phyloP scores from a whole-genome alignment of 2,888 invertebrate genomes.

The Xestia c-nigrum region DNA sequence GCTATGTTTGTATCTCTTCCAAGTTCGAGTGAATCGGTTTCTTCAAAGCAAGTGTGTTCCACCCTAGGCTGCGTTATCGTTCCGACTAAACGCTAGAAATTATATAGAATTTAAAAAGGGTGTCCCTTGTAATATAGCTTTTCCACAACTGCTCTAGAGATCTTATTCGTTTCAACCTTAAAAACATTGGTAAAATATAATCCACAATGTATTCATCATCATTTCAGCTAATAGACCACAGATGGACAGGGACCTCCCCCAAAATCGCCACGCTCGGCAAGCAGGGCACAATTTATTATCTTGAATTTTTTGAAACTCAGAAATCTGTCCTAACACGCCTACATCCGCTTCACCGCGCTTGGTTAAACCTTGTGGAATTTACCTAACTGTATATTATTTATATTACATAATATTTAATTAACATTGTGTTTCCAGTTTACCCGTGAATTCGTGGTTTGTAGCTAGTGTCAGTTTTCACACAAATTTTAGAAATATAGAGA shows the following conservation, averaged over 20 bases:
- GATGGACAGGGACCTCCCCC: too few species aligned
- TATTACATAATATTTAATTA: conserved; percentile 60
- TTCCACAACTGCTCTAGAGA: neutral
- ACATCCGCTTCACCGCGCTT: conserved; percentile 8
- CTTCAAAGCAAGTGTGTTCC: too few species aligned
- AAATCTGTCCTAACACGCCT: neutral
- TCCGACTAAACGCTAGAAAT: too few species aligned
- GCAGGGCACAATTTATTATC: neutral
- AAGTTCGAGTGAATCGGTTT: too few species aligned
- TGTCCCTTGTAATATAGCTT: too few species aligned
- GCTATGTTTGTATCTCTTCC: too few species aligned
- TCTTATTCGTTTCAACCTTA: too few species aligned
- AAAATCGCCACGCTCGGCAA: too few species aligned
- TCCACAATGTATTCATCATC: neutral
- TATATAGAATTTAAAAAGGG: too few species aligned
- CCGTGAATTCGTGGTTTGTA: conserved; percentile 75
- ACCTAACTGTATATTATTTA: conserved; percentile 49
- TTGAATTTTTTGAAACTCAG: neutral
- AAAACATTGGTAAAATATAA: neutral
- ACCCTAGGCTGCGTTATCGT: too few species aligned
- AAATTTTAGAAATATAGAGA: conserved; percentile 72
- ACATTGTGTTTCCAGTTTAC: conserved; percentile 76
- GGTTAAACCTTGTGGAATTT: neutral
- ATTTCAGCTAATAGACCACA: too few species aligned
- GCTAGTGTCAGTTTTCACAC: conserved; percentile 79